Percentiles rank a stretch among this genome's conserved stretches.
Conservation (phyloP, 1,140 invertebrate species). For the Cydia amplana region DNA sequence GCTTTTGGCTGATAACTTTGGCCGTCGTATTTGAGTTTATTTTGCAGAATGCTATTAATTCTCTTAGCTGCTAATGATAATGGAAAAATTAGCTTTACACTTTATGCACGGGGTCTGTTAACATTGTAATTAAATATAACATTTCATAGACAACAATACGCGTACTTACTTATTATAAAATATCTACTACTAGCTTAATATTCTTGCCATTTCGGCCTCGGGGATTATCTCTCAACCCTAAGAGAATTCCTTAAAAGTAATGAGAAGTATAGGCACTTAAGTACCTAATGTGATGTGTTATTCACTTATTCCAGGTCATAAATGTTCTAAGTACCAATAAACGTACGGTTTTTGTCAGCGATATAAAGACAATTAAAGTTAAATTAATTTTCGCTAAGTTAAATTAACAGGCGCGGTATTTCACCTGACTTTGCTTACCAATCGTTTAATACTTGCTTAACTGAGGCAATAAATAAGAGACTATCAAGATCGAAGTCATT, state of each 20-base stretch:
- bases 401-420: not conserved
- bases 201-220: too few species aligned
- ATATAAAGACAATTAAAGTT: not conserved
- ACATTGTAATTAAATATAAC: too few species aligned
- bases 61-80: too few species aligned
- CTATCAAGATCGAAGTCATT: constrained; percentile 15
- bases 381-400: not conserved
- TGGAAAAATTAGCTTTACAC: too few species aligned
- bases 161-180: too few species aligned
- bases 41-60: not conserved
- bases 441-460: constrained; percentile 13
- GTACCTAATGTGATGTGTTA: too few species aligned
- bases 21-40: not conserved
- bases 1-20: not conserved
- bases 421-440: not conserved
- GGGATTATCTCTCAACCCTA: too few species aligned
- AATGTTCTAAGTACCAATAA: not conserved
- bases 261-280: too few species aligned
- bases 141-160: too few species aligned
- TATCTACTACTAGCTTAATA: too few species aligned
- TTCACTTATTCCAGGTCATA: not conserved
- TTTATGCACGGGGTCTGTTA: too few species aligned
- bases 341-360: not conserved
- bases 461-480: constrained; percentile 3
- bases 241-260: too few species aligned